These are phyloP conservation scores for Piaya cayana DNA, from an alignment of 2,113 vertebrate genomes.

Conservation along the genomic window DNA sequence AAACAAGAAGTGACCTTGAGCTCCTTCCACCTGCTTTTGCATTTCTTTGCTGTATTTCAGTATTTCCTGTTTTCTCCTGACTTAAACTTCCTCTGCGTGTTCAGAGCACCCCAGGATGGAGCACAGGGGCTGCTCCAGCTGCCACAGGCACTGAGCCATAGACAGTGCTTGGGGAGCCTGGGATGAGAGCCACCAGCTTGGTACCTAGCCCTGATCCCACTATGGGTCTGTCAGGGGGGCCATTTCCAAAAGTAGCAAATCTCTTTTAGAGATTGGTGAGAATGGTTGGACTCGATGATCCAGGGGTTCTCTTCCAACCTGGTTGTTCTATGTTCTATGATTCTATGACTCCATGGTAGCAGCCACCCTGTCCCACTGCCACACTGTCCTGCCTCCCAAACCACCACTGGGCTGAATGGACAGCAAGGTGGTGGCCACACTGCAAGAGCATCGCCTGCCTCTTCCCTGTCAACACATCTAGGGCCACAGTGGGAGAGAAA, in stretches of 20 bases:
- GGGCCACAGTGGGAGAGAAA: background rate
- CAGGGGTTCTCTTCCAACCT: too few species aligned
- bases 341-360: too few species aligned
- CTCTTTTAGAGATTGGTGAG: too few species aligned
- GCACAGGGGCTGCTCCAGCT: background rate
- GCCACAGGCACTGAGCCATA: accelerated
- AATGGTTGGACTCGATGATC: too few species aligned
- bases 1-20: background rate
- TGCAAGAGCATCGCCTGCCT: background rate
- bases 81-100: background rate
- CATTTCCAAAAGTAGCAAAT: background rate
- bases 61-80: background rate
- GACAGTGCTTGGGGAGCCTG: background rate
- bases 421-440: accelerated
- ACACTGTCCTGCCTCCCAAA: background rate
- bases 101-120: background rate
- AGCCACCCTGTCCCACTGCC: accelerated
- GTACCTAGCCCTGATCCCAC: background rate
- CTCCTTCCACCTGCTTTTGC: background rate
- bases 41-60: background rate
- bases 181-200: background rate
- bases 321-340: too few species aligned
- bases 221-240: accelerated
- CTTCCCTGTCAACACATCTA: background rate
- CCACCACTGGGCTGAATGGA: background rate